Evolutionary conservation across 2,113 vertebrate species (phyloP).

Genomic region (Colinus virginianus): DNA sequence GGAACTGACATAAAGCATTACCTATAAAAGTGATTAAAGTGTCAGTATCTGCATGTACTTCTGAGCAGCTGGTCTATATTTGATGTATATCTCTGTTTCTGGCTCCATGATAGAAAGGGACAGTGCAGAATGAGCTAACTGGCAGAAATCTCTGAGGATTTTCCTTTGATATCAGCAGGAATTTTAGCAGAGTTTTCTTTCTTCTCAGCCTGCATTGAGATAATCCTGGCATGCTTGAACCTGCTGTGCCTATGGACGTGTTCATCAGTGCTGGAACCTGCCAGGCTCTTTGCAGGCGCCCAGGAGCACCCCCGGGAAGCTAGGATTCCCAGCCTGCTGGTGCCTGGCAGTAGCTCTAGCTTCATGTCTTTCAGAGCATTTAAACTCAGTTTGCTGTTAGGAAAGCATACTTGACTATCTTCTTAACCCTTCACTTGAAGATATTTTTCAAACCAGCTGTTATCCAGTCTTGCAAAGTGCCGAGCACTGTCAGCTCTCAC

Average conservation of each 20-base stretch:
- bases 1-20: slow-evolving; percentile 35
- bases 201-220: slow-evolving; percentile 2
- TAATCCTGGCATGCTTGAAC: background rate
- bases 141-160: background rate
- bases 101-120: slow-evolving; percentile 13
- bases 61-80: slow-evolving; percentile 46
- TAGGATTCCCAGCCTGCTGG: background rate
- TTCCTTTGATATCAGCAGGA: slow-evolving; percentile 44
- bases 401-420: background rate
- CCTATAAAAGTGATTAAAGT: slow-evolving; percentile 33
- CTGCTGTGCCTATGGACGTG: background rate
- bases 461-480: background rate
- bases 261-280: background rate
- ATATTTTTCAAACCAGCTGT: background rate
- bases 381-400: background rate
- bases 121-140: slow-evolving; percentile 15
- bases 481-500: background rate
- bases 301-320: background rate
- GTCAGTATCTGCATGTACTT: slow-evolving; percentile 27
- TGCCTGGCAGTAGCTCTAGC: background rate
- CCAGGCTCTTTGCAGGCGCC: accelerated
- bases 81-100: slow-evolving; percentile 31
- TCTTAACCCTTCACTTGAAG: background rate
- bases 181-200: slow-evolving; percentile 10
- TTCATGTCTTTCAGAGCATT: background rate